phyloP scores from a whole-genome alignment of 2,888 invertebrate genomes.

The Melinaea menophilus region DNA sequence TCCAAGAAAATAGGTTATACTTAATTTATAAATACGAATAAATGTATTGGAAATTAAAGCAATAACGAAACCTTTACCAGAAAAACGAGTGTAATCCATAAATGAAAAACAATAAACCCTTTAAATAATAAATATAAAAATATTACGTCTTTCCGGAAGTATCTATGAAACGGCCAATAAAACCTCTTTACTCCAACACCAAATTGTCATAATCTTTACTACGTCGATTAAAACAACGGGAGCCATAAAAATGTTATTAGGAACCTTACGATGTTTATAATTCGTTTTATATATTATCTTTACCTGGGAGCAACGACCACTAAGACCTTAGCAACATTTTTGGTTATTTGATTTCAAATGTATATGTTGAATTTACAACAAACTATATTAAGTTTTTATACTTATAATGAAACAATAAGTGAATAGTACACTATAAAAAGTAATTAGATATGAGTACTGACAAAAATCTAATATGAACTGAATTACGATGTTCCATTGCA shows the following conservation, averaged over 20 bases:
- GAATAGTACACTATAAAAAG: too few relatives aligned
- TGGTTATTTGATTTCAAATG: too few relatives aligned
- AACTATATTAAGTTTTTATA: too few relatives aligned
- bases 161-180: slow-evolving; percentile 23
- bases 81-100: neutral
- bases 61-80: slow-evolving; percentile 11
- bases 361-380: too few relatives aligned
- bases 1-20: too few relatives aligned
- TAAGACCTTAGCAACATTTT: too few relatives aligned
- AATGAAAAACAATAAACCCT: neutral
- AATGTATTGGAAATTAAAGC: slow-evolving; percentile 17
- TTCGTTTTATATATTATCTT: slow-evolving; percentile 12
- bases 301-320: too few relatives aligned
- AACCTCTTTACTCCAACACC: slow-evolving; percentile 20
- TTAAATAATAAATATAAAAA: neutral
- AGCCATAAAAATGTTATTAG: slow-evolving; percentile 40
- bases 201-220: slow-evolving; percentile 57
- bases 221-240: slow-evolving; percentile 51
- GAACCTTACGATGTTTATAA: slow-evolving; percentile 20
- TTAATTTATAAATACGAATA: too few relatives aligned
- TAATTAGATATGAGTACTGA: neutral
- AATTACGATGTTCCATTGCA: slow-evolving; percentile 2
- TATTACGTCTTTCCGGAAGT: neutral
- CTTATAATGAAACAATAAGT: too few relatives aligned
- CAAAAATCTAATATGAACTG: neutral